These are phyloP conservation scores for Cenopis cana DNA, from an alignment of 2,888 invertebrate species.

Conservation along the genomic window DNA sequence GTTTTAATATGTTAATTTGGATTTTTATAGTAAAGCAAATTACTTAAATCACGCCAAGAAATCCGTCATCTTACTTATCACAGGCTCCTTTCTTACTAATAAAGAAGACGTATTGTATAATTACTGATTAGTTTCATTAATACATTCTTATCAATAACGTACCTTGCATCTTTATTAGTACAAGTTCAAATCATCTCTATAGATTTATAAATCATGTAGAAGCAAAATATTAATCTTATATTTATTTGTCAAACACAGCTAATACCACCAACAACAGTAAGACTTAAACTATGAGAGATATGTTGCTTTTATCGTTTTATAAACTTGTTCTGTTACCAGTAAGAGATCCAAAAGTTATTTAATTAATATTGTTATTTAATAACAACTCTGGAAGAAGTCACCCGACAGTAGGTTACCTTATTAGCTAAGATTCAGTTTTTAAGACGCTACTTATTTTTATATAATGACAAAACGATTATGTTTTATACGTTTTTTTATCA, in stretches of 20 bases:
- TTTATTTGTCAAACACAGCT: slow-evolving; percentile 85
- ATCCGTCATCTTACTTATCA: slow-evolving; percentile 37
- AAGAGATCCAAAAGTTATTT: slow-evolving; percentile 24
- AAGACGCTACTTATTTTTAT: slow-evolving; percentile 23
- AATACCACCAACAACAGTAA: slow-evolving; percentile 53
- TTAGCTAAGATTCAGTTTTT: slow-evolving; percentile 18
- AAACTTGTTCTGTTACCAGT: slow-evolving; percentile 38
- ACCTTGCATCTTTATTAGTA: slow-evolving; percentile 24
- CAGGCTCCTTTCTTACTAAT: slow-evolving; percentile 32
- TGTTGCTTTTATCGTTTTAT: slow-evolving; percentile 34
- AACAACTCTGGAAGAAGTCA: slow-evolving; percentile 32
- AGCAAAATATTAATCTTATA: slow-evolving; percentile 47
- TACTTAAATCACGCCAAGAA: slow-evolving; percentile 24
- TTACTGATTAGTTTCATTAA: not conserved
- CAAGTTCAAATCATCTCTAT: slow-evolving; percentile 51
- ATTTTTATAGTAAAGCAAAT: not conserved
- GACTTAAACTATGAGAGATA: slow-evolving; percentile 25
- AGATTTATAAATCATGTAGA: slow-evolving; percentile 20
- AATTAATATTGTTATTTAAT: slow-evolving; percentile 28
- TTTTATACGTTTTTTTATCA: slow-evolving; percentile 40
- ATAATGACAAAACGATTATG: slow-evolving; percentile 26
- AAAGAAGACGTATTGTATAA: slow-evolving; percentile 19
- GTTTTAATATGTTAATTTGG: slow-evolving; percentile 1
- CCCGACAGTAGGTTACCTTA: slow-evolving; percentile 18
- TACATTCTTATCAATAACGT: slow-evolving; percentile 8